A percentile compares a stretch with the other conserved stretches of the same genome.
Conservation (phyloP, 37 sponge, comb jelly and placozoan species). For the Oscarella lobularis region DNA sequence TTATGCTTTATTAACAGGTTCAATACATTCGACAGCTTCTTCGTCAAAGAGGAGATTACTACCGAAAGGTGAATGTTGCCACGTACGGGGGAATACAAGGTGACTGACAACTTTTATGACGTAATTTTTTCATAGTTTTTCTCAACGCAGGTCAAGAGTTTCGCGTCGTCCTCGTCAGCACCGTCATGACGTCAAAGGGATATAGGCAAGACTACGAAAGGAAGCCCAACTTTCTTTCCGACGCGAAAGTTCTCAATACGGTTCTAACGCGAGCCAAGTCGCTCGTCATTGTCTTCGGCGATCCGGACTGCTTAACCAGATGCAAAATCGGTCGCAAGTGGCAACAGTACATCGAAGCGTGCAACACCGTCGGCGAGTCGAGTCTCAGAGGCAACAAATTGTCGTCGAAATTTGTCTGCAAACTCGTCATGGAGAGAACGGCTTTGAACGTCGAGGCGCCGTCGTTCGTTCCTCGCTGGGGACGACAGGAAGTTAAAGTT, state of each 20-base stretch:
- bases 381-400: neutral
- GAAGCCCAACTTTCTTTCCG: neutral
- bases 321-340: neutral
- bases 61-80: neutral
- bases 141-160: neutral
- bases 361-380: neutral
- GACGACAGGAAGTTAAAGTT: neutral
- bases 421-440: neutral
- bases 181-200: neutral
- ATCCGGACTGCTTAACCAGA: neutral
- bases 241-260: neutral
- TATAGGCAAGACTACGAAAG: neutral
- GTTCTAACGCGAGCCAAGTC: neutral
- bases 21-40: neutral
- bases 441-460: neutral
- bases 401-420: neutral
- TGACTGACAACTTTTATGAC: no score
- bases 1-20: slow-evolving; percentile 2
- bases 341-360: neutral
- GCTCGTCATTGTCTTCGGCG: neutral
- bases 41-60: neutral
- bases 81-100: neutral
- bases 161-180: neutral
- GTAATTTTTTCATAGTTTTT: no score
- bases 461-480: neutral